Evolutionary conservation across 2,888 invertebrate genomes (phyloP).

Genomic region (Monochamus alternatus): DNA sequence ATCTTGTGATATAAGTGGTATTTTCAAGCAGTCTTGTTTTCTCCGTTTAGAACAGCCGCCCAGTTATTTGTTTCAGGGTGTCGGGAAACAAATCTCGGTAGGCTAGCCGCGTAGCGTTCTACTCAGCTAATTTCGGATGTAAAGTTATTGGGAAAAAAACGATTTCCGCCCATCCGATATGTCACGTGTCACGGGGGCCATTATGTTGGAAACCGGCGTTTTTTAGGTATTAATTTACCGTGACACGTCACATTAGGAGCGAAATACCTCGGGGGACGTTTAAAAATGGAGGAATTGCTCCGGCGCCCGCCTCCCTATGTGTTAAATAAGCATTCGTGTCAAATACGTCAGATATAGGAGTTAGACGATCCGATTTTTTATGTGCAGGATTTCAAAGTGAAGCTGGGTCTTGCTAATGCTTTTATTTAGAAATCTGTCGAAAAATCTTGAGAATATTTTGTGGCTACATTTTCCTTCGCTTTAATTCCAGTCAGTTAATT

Average conservation of each 20-base stretch:
- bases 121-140: conserved; percentile 24
- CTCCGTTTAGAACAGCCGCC: background rate
- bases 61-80: conserved; percentile 18
- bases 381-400: too few species aligned
- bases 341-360: background rate
- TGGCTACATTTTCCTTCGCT: too few species aligned
- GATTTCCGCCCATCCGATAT: conserved; percentile 45
- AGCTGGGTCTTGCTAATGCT: too few species aligned
- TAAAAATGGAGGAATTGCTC: conserved; percentile 19
- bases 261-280: conserved; percentile 17
- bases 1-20: too few species aligned
- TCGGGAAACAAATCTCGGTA: background rate
- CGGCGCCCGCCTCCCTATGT: conserved; percentile 5
- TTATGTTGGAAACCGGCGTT: conserved; percentile 43
- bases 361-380: too few species aligned
- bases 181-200: conserved; percentile 47
- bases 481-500: too few species aligned
- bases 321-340: background rate
- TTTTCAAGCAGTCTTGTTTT: background rate
- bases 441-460: too few species aligned
- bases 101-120: background rate
- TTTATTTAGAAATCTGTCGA: too few species aligned
- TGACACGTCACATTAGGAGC: conserved; percentile 37
- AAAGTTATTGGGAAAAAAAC: conserved; percentile 41
- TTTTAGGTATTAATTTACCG: conserved; percentile 42